Conservation (phyloP, 2,797 vertebrate genomes). For the Telmatherina bonti region DNA sequence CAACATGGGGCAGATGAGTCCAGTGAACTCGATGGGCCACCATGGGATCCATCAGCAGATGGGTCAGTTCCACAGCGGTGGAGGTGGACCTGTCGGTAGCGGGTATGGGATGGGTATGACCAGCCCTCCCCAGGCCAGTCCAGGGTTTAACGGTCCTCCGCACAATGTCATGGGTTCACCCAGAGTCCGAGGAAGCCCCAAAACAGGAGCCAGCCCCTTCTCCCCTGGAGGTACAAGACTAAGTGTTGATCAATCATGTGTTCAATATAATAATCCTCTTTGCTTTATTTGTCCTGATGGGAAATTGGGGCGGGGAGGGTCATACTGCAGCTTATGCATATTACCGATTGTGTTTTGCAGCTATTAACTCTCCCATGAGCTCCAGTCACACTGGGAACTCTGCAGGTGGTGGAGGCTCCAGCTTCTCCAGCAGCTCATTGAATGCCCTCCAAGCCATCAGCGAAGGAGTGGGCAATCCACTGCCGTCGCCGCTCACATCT, state of each 20-base stretch:
- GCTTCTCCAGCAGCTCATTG: conserved; percentile 96
- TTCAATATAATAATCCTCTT: no score
- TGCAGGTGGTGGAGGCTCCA: conserved; percentile 83
- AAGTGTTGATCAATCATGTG: no score
- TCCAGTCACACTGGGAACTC: conserved; percentile 81
- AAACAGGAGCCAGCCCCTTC: conserved; percentile 92
- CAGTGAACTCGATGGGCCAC: conserved; percentile 77
- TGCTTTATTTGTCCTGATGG: no score
- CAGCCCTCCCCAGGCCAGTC: conserved; percentile 92
- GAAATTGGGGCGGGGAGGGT: no score
- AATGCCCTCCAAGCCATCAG: conserved; percentile 99
- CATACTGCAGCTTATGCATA: background rate
- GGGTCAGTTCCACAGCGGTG: conserved; percentile 71
- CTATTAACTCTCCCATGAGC: conserved; percentile 94
- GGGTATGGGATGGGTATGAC: conserved; percentile 90
- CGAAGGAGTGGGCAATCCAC: conserved; percentile 94
- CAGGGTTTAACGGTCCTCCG: conserved; percentile 87
- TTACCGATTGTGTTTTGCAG: conserved; percentile 69
- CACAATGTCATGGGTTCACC: conserved; percentile 95
- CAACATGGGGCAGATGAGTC: conserved; percentile 54
- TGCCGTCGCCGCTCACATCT: conserved; percentile 92
- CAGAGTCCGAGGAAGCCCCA: conserved; percentile 92
- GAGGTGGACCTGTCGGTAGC: conserved; percentile 65
- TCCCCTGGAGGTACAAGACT: conserved; percentile 92
- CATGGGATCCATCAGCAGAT: conserved; percentile 81